These are phyloP conservation scores for Accipiter cooperii DNA, from an alignment of 2,113 vertebrate species.

Conservation along the genomic window DNA sequence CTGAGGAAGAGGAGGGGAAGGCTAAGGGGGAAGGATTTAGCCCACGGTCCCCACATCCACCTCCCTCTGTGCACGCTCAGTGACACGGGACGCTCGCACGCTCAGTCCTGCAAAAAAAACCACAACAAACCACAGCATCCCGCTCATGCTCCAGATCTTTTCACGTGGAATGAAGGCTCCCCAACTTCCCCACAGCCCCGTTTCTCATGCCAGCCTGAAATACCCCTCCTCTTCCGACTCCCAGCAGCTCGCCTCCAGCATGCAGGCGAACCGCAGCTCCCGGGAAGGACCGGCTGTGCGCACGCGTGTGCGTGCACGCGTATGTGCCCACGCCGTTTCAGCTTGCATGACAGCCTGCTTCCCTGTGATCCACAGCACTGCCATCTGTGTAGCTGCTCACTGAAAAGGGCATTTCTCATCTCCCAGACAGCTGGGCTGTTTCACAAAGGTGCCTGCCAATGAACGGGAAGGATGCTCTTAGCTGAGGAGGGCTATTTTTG, in stretches of 20 bases:
- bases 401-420: not conserved
- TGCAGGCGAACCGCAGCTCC: not conserved
- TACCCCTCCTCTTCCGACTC: not conserved
- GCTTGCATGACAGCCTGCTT: not conserved
- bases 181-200: accelerated
- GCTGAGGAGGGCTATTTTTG: not conserved
- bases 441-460: not conserved
- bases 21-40: not conserved
- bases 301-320: not conserved
- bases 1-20: not conserved
- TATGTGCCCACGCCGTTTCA: not conserved
- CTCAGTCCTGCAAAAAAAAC: not conserved
- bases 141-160: not conserved
- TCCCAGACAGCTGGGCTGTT: not conserved
- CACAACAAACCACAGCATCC: not conserved
- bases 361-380: not conserved
- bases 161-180: not conserved
- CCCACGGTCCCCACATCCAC: not conserved
- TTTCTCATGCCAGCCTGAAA: not conserved
- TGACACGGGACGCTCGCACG: accelerated
- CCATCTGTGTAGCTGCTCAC: not conserved
- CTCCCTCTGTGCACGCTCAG: accelerated
- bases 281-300: not conserved
- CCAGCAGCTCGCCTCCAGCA: not conserved
- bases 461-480: not conserved